Conservation (phyloP, 2,888 invertebrate genomes). For the Cephonodes hylas region DNA sequence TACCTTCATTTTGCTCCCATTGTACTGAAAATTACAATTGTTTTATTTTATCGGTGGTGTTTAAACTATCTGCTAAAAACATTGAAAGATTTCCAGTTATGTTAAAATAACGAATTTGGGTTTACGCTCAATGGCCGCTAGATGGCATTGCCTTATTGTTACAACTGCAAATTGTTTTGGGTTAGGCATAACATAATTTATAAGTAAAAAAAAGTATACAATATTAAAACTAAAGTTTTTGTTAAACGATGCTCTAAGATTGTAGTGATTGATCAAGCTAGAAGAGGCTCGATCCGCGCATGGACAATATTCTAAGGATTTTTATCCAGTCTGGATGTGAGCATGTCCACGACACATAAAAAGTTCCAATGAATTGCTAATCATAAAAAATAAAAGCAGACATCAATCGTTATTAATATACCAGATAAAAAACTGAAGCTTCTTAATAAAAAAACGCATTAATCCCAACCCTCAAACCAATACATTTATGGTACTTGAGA, state of each 20-base stretch:
- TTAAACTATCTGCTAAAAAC: background rate
- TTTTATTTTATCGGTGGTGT: slow-evolving; percentile 9
- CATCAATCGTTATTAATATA: too few relatives aligned
- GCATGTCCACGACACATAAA: too few relatives aligned
- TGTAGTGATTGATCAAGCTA: too few relatives aligned
- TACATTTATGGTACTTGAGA: background rate
- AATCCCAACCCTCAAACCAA: background rate
- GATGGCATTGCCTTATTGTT: background rate
- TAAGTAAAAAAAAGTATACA: background rate
- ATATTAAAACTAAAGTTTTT: too few relatives aligned
- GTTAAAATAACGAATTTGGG: background rate
- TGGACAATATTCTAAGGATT: too few relatives aligned
- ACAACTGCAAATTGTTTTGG: background rate
- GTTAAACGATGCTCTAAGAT: too few relatives aligned
- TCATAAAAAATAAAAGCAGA: too few relatives aligned
- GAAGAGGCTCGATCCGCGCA: too few relatives aligned
- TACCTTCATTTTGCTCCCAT: slow-evolving; percentile 92
- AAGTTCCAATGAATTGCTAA: too few relatives aligned
- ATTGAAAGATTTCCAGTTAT: background rate
- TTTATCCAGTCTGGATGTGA: too few relatives aligned
- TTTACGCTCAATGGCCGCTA: background rate
- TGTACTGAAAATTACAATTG: slow-evolving; percentile 83
- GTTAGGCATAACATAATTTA: background rate
- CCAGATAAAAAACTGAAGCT: too few relatives aligned
- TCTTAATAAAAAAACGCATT: too few relatives aligned